These are phyloP conservation scores for Coluber constrictor DNA, from an alignment of 2,797 vertebrate genomes.

Conservation along the genomic window DNA sequence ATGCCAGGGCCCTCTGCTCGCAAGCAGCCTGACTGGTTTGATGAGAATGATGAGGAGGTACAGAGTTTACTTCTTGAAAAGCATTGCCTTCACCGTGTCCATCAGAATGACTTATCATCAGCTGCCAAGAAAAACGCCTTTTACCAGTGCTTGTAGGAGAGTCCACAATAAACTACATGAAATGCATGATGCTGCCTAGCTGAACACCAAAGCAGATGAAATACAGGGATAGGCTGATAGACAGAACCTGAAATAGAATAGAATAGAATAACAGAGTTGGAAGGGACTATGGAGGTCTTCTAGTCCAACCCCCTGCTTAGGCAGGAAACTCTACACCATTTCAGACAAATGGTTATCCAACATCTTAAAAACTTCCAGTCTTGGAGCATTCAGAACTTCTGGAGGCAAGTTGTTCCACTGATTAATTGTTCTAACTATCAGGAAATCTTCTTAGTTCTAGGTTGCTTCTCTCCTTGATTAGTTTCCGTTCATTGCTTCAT, in stretches of 20 bases:
- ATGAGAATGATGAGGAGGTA: neutral
- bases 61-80: neutral
- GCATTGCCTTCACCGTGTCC: neutral
- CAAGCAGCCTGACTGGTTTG: neutral
- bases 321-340: too few relatives aligned
- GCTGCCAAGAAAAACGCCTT: neutral
- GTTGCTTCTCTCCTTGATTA: too few relatives aligned
- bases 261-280: too few relatives aligned
- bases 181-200: neutral
- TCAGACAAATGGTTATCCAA: too few relatives aligned
- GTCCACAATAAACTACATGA: neutral
- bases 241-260: neutral
- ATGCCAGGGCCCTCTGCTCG: neutral
- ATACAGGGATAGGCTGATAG: neutral
- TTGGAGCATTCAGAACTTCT: too few relatives aligned
- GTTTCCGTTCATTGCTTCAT: too few relatives aligned
- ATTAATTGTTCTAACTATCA: too few relatives aligned
- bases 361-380: too few relatives aligned
- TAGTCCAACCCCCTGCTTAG: too few relatives aligned
- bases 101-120: neutral
- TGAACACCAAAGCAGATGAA: neutral
- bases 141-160: neutral
- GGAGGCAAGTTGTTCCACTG: too few relatives aligned
- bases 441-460: too few relatives aligned
- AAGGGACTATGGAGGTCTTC: too few relatives aligned